Conservation (phyloP, 23 tunicate species). For the Oikopleura albicans region DNA sequence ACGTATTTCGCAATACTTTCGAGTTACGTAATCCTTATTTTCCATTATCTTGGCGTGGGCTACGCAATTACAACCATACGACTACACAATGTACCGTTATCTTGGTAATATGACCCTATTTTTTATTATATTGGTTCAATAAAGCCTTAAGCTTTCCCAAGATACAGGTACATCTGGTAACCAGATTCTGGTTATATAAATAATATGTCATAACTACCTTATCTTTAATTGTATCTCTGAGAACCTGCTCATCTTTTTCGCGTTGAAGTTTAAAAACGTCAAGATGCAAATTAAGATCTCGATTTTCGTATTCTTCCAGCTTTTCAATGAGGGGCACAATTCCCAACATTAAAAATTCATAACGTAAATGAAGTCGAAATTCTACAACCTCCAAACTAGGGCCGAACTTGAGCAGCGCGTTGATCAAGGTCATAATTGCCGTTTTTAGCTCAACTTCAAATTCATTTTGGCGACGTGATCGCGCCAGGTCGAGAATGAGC, state of each 20-base stretch:
- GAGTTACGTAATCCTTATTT: no score
- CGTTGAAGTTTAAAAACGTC: slow-evolving; percentile 60
- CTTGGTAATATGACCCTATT: no score
- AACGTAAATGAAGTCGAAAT: slow-evolving; percentile 78
- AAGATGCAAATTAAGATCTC: slow-evolving; percentile 52
- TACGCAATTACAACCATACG: no score
- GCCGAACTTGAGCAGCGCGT: slow-evolving; percentile 74
- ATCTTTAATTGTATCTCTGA: neutral
- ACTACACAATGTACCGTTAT: no score
- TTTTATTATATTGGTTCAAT: no score
- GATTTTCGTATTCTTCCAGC: slow-evolving; percentile 53
- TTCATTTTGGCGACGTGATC: slow-evolving; percentile 49
- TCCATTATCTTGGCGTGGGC: no score
- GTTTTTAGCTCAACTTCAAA: slow-evolving; percentile 79
- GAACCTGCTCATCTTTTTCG: slow-evolving; percentile 61
- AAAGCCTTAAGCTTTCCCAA: no score
- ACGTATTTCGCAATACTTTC: no score
- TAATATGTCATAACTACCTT: no score
- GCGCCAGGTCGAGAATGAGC: neutral
- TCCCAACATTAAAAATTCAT: slow-evolving; percentile 67
- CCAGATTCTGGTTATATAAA: no score
- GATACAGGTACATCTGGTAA: no score
- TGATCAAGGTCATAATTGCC: slow-evolving; percentile 58
- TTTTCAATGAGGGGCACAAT: slow-evolving; percentile 60
- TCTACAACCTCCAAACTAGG: slow-evolving; percentile 78